Conservation (phyloP, 2,888 invertebrate species). For the Onthophagus sagittarius region DNA sequence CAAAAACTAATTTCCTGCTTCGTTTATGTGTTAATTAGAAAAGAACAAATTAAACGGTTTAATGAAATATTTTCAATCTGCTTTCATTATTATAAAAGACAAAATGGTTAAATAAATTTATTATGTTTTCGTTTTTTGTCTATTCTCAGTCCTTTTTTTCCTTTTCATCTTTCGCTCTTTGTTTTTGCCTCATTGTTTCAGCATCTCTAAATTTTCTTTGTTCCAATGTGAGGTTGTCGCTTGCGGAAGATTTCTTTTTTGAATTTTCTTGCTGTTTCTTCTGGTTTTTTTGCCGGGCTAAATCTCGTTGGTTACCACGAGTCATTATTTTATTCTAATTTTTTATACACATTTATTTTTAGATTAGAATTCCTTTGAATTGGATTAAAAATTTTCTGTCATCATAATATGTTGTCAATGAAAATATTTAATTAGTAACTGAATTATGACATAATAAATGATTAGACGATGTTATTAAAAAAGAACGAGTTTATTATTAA, state of each 20-base stretch:
- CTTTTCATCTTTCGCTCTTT: slow-evolving; percentile 3
- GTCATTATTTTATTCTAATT: slow-evolving; percentile 1
- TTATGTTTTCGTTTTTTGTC: too few relatives aligned
- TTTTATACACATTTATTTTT: background rate
- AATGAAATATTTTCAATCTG: too few relatives aligned
- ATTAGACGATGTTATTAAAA: background rate
- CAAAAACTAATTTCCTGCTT: too few relatives aligned
- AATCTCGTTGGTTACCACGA: slow-evolving; percentile 15
- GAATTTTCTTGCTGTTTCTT: slow-evolving; percentile 11
- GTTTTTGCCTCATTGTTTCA: slow-evolving; percentile 14
- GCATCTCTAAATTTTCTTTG: slow-evolving; percentile 15
- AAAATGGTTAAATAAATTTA: too few relatives aligned
- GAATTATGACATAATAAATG: background rate
- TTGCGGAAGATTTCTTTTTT: slow-evolving; percentile 1
- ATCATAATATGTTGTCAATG: background rate
- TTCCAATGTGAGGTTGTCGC: slow-evolving; percentile 9
- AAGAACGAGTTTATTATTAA: background rate
- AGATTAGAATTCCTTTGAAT: background rate
- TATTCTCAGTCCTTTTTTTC: background rate
- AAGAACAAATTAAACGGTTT: too few relatives aligned
- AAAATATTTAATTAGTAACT: too few relatives aligned
- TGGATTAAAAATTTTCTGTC: background rate
- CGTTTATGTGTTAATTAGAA: too few relatives aligned
- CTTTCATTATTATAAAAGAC: too few relatives aligned
- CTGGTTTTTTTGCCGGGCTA: slow-evolving; percentile 12